These are phyloP conservation scores for Habropoda laboriosa DNA, from an alignment of 1,140 invertebrate species.

Conservation along the genomic window DNA sequence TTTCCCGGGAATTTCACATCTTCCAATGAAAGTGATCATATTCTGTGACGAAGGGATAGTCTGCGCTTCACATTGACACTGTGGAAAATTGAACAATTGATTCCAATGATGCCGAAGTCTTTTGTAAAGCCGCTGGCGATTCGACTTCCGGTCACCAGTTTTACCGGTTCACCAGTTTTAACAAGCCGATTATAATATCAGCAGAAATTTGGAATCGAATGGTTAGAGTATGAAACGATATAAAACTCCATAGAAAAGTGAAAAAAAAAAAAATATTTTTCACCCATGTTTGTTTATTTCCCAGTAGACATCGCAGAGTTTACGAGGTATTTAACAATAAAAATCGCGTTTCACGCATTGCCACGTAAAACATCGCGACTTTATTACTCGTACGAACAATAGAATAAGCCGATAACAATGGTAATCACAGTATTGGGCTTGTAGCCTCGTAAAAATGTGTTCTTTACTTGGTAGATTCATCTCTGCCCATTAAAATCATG, in stretches of 20 bases:
- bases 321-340: conserved; percentile 26
- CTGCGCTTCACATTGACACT: no score
- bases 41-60: no score
- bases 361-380: neutral
- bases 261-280: neutral
- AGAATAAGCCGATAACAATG: neutral
- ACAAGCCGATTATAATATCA: neutral
- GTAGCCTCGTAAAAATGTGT: neutral
- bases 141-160: no score
- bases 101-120: no score
- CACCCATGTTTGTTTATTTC: neutral
- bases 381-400: neutral
- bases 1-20: no score
- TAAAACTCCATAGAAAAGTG: neutral
- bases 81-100: no score
- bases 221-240: neutral
- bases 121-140: no score
- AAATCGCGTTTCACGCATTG: neutral
- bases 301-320: neutral
- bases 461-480: neutral
- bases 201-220: neutral
- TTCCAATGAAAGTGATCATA: no score
- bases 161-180: no score
- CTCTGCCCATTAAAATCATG: neutral
- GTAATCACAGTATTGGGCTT: neutral